A percentile compares a stretch with the other conserved stretches of the same genome.
These are phyloP conservation scores for Mylabris sibirica DNA, from an alignment of 2,888 invertebrate genomes.

Conservation along the genomic window DNA sequence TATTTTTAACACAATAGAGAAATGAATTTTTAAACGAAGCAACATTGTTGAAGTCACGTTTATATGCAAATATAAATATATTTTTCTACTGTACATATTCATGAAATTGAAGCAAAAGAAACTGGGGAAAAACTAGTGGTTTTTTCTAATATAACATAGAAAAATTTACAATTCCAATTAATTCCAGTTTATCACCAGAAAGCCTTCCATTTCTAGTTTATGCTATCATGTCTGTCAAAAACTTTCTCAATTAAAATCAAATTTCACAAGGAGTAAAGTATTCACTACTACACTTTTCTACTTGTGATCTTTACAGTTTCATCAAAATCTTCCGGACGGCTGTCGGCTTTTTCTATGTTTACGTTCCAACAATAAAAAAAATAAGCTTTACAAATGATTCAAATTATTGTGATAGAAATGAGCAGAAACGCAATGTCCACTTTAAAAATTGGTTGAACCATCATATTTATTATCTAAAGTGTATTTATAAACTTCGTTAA, in stretches of 20 bases:
- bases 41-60: not conserved
- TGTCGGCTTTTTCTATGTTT: not conserved
- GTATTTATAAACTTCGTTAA: no score
- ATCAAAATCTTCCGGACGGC: not conserved
- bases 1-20: not conserved
- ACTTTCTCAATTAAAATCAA: not conserved
- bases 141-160: not conserved
- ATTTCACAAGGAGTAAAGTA: not conserved
- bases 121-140: not conserved
- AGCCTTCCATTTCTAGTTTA: not conserved
- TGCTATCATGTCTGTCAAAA: not conserved
- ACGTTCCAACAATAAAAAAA: no score
- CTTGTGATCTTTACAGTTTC: not conserved
- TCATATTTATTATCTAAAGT: no score
- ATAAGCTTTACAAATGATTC: no score
- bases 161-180: slow-evolving; percentile 4
- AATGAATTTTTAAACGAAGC: not conserved
- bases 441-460: no score
- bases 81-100: not conserved
- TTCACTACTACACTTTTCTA: not conserved
- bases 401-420: no score
- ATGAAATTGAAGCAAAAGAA: not conserved
- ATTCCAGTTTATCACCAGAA: no score
- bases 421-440: no score
- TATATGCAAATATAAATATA: no score